phyloP scores from a whole-genome alignment of 1,140 invertebrate genomes.

The Drosophila rufa region DNA sequence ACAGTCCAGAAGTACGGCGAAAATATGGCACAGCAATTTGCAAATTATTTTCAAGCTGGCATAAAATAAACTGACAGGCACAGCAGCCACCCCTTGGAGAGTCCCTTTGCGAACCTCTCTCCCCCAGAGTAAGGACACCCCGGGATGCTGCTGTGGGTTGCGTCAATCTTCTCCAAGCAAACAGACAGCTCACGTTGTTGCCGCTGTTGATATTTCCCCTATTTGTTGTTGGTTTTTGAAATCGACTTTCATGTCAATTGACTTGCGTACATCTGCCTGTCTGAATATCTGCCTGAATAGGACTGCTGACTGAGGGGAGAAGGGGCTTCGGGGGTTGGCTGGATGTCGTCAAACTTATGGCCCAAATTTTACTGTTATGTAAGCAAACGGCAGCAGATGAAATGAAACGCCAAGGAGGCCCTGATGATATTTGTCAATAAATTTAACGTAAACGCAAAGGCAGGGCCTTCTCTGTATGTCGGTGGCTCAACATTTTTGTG shows the following conservation, averaged over 20 bases:
- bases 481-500: constrained; percentile 33
- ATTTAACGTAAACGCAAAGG: constrained; percentile 66
- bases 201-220: constrained; percentile 55
- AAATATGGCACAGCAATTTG: constrained; percentile 79
- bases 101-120: background rate
- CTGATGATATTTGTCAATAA: constrained; percentile 82
- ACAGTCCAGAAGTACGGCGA: constrained; percentile 40
- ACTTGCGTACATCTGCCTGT: constrained; percentile 71
- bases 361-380: constrained; percentile 77
- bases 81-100: background rate
- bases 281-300: constrained; percentile 40
- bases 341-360: constrained; percentile 67
- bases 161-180: constrained; percentile 52
- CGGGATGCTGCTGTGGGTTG: constrained; percentile 10
- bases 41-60: constrained; percentile 81
- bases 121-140: constrained; percentile 13
- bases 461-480: constrained; percentile 37
- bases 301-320: too few relatives aligned
- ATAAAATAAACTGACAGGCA: constrained; percentile 80
- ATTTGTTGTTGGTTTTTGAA: constrained; percentile 78
- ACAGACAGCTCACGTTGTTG: constrained; percentile 59
- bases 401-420: constrained; percentile 72
- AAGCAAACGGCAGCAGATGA: constrained; percentile 73
- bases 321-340: background rate
- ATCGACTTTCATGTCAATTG: constrained; percentile 82